A percentile compares a stretch with the other conserved stretches of the same genome.
phyloP scores from a whole-genome alignment of 2,113 vertebrate species.

The Cheirogaleus medius region DNA sequence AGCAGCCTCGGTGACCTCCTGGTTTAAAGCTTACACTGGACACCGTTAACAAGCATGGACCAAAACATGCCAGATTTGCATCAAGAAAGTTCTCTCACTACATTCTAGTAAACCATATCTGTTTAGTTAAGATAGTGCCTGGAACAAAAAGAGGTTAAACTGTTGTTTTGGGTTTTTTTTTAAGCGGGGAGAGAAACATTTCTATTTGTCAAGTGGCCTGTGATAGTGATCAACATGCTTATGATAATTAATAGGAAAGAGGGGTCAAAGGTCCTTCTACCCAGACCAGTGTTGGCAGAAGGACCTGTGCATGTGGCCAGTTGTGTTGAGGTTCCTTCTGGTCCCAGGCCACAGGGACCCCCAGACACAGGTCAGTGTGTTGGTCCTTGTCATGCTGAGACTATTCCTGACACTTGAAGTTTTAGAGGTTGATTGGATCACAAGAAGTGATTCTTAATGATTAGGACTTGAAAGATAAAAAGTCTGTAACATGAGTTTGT shows the following conservation, averaged over 20 bases:
- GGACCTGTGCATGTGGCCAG: neutral
- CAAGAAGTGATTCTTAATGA: slow-evolving; percentile 57
- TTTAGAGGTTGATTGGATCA: slow-evolving; percentile 2
- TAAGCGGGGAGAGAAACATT: slow-evolving; percentile 54
- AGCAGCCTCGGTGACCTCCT: slow-evolving; percentile 95
- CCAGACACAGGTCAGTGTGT: neutral
- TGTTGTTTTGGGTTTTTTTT: slow-evolving; percentile 40
- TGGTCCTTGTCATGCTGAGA: neutral
- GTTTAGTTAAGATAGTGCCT: slow-evolving; percentile 78
- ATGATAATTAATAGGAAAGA: neutral
- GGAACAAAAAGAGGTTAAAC: slow-evolving; percentile 73
- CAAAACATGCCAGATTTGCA: neutral
- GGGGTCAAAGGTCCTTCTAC: neutral
- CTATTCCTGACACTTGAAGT: neutral
- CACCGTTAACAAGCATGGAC: slow-evolving; percentile 87
- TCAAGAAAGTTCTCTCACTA: neutral
- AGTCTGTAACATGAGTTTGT: slow-evolving; percentile 77
- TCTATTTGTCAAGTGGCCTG: slow-evolving; percentile 63
- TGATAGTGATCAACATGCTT: neutral
- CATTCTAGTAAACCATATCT: slow-evolving; percentile 42
- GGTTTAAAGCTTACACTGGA: slow-evolving; percentile 95
- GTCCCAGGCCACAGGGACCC: neutral
- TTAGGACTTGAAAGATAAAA: slow-evolving; percentile 65
- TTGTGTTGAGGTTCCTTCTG: neutral
- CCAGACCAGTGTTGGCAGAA: neutral